A percentile compares a stretch with the other conserved stretches of the same genome.
Conservation (phyloP, 2,797 vertebrate genomes). For the Columba guinea region DNA sequence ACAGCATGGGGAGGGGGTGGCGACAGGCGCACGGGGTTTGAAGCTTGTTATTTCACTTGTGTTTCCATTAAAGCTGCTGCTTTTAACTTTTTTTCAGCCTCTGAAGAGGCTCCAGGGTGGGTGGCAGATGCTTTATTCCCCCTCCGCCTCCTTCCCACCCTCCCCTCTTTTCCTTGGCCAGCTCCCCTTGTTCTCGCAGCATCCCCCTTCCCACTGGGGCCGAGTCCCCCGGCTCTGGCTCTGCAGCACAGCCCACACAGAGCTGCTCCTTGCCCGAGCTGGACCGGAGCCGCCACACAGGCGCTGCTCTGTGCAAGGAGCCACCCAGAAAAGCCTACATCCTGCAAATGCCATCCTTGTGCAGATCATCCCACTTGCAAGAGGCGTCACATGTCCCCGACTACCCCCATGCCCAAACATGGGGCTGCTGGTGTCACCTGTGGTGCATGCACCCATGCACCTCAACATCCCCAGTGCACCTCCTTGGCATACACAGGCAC, state of each 20-base stretch:
- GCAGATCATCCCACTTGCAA: fast-evolving
- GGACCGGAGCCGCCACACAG: background rate
- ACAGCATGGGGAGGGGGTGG: background rate
- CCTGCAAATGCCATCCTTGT: fast-evolving
- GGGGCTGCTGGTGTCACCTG: fast-evolving
- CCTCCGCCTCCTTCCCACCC: background rate
- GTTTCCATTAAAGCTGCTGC: slow-evolving; percentile 47
- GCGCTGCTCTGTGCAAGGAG: background rate
- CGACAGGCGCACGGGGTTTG: background rate
- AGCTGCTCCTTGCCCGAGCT: background rate
- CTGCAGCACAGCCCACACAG: background rate
- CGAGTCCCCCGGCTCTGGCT: background rate
- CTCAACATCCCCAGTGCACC: fast-evolving
- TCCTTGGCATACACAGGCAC: fast-evolving
- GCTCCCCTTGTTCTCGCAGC: slow-evolving; percentile 13
- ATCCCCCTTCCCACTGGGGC: background rate
- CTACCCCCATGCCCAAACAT: fast-evolving
- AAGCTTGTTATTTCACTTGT: slow-evolving; percentile 58
- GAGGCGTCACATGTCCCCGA: fast-evolving
- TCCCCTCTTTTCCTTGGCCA: slow-evolving; percentile 34
- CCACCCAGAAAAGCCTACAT: fast-evolving
- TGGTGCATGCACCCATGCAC: fast-evolving
- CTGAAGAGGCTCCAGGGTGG: slow-evolving; percentile 52
- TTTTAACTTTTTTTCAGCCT: slow-evolving; percentile 59
- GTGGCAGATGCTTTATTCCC: slow-evolving; percentile 49